A percentile compares a stretch with the other conserved stretches of the same genome.
Evolutionary conservation across 2,797 vertebrate genomes (phyloP).

Genomic region (Platalea minor): DNA sequence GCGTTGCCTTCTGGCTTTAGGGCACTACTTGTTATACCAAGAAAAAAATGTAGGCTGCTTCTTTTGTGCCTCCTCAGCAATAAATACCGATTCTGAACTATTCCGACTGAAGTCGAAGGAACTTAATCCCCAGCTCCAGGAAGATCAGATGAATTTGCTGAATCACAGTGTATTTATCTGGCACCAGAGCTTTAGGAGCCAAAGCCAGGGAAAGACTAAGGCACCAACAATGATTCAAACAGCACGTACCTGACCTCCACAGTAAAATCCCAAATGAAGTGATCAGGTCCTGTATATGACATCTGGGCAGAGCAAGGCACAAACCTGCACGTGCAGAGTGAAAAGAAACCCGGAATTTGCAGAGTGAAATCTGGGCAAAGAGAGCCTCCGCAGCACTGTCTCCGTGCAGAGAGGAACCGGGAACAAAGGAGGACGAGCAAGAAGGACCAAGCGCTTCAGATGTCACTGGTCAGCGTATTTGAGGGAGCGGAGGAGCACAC

Average conservation of each 20-base stretch:
- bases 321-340: background rate
- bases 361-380: background rate
- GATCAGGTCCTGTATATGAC: background rate
- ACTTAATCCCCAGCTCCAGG: background rate
- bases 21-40: background rate
- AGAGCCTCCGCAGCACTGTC: fast-evolving
- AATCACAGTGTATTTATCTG: background rate
- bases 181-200: background rate
- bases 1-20: background rate
- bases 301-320: background rate
- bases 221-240: background rate
- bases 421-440: fast-evolving
- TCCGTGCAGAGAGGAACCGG: fast-evolving
- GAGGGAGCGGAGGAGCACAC: background rate
- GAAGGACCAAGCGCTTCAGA: background rate
- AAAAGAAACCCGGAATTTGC: background rate
- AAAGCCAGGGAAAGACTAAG: background rate
- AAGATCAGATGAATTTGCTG: background rate
- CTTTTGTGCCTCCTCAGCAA: background rate
- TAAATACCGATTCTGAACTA: fast-evolving
- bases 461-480: fast-evolving
- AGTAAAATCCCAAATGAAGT: background rate
- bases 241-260: background rate
- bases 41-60: background rate
- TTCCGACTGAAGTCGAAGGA: background rate